Evolutionary conservation across 2,113 vertebrate genomes (phyloP), one percentile per base, ranked within the genome.

Genomic region (Balaenoptera acutorostrata): DNA sequence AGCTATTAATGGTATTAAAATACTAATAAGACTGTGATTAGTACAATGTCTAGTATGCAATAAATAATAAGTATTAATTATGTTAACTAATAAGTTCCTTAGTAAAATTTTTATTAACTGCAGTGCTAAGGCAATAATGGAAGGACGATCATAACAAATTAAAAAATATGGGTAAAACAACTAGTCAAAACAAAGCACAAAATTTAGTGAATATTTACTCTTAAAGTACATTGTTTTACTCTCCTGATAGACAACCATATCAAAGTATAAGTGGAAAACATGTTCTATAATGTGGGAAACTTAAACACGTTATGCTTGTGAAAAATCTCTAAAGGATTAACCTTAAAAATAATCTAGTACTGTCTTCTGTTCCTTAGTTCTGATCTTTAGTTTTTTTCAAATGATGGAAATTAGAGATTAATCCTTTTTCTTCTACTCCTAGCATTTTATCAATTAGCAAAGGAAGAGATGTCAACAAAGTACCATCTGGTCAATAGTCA

Each of bases 111-210:
- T 82, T 96, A 81, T 95, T 84, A 93, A 71, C 20, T 82, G 46
- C 12, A 20, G 12, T 95, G 39, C 12, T 57, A 83, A 88, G 21
- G 77, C 6, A 86, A 64, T 80, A 97, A 92, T 84, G 41, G n/a
- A 95, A 75, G 29, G 44, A 94, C 74, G 82, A 13, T 87, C 61
- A 59, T 86, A 93, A 88, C 59, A 95, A 80, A 74, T 71, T 95
- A 8, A 71, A 44, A 92, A 64, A 31, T 69, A 81, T 8, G 64
- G 41, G 91, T 95, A 86, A 88, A 96, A 77, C 41, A 88, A 63
- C 64, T 93, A 78, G 39, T 92, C 55, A 89, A 96, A 97, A 72
- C 46, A 92, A 21, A 91, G 36, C 68, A 96, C n/a, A 89, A 96
- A 74, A 88, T 85, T 75, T 94, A 80, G 14, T 89, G 68, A 87